Percentiles rank a stretch among this genome's conserved stretches.
These are phyloP conservation scores for Drosophila barbarae DNA, from an alignment of 2,888 invertebrate genomes.

Conservation along the genomic window DNA sequence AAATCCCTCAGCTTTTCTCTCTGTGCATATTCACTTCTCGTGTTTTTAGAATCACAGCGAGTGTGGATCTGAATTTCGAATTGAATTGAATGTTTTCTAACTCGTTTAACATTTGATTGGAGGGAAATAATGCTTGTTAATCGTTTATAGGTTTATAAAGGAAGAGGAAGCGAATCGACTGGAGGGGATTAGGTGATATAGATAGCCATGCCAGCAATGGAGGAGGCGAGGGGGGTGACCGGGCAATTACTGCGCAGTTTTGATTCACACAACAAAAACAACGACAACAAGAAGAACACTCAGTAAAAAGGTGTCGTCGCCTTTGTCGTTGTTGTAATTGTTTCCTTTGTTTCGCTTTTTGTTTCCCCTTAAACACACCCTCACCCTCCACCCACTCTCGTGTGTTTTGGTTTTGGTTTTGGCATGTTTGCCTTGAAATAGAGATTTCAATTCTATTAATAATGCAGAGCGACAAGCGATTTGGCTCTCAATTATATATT, in stretches of 20 bases:
- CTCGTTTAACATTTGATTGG: conserved; percentile 28
- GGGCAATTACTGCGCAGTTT: conserved; percentile 67
- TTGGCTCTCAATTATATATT: conserved; percentile 26
- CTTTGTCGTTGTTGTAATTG: conserved; percentile 52
- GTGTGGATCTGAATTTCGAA: not conserved
- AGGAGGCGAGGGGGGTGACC: conserved; percentile 13
- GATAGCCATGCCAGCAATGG: conserved; percentile 7
- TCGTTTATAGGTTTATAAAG: conserved; percentile 16
- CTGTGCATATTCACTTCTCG: not conserved
- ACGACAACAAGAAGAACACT: not conserved
- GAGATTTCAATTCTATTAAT: conserved; percentile 69
- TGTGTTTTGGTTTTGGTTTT: conserved; percentile 16
- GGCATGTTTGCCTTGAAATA: conserved; percentile 46
- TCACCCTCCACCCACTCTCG: not conserved
- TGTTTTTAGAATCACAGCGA: conserved; percentile 13
- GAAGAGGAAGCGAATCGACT: conserved; percentile 2
- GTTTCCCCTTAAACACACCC: not conserved
- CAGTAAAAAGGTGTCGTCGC: conserved; percentile 53
- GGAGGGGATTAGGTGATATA: conserved; percentile 3
- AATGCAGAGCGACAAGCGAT: conserved; percentile 48
- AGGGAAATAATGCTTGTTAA: conserved; percentile 29
- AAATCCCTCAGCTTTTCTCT: not conserved
- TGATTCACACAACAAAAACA: conserved; percentile 26
- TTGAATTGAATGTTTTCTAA: conserved; percentile 10
- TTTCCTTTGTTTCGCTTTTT: conserved; percentile 45